phyloP scores from a whole-genome alignment of 2,113 vertebrate genomes.

The Siphamia tubifer region DNA sequence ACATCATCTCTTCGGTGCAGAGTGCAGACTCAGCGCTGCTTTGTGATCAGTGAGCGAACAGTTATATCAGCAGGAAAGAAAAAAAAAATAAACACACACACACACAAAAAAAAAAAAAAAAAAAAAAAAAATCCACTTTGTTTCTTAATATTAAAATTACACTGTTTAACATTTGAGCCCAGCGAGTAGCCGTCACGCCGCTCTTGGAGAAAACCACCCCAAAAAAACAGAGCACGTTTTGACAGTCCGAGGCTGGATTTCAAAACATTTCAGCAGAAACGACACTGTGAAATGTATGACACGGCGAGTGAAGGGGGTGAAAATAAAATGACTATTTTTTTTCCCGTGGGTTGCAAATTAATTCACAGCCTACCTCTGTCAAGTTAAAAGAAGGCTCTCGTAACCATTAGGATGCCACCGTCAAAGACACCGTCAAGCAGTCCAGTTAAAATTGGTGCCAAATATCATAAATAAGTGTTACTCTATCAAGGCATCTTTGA shows the following conservation, averaged over 20 bases:
- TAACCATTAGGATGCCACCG: constrained; percentile 3
- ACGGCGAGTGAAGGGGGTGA: constrained; percentile 52
- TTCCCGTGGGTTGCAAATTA: constrained; percentile 43
- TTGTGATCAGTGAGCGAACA: constrained; percentile 20
- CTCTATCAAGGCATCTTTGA: constrained; percentile 66
- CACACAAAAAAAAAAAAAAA: too few relatives aligned
- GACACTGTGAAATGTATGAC: constrained; percentile 29
- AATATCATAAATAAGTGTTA: constrained; percentile 55
- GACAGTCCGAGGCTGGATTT: constrained; percentile 2
- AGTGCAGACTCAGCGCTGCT: constrained; percentile 25
- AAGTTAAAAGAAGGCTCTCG: constrained; percentile 35
- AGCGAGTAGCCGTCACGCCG: constrained; percentile 21
- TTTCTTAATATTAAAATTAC: constrained; percentile 40
- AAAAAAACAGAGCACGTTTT: constrained; percentile 5
- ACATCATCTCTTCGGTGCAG: constrained; percentile 67
- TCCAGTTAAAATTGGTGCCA: constrained; percentile 35
- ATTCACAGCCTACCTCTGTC: constrained; percentile 39
- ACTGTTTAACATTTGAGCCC: constrained; percentile 4
- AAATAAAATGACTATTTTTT: constrained; percentile 31
- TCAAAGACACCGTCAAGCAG: constrained; percentile 31
- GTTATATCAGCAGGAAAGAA: constrained; percentile 23
- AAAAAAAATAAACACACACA: too few relatives aligned
- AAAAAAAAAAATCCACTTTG: neutral
- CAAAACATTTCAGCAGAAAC: constrained; percentile 40
- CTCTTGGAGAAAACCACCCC: neutral